These are phyloP conservation scores for Colius striatus DNA, from an alignment of 2,113 vertebrate genomes.

Conservation along the genomic window DNA sequence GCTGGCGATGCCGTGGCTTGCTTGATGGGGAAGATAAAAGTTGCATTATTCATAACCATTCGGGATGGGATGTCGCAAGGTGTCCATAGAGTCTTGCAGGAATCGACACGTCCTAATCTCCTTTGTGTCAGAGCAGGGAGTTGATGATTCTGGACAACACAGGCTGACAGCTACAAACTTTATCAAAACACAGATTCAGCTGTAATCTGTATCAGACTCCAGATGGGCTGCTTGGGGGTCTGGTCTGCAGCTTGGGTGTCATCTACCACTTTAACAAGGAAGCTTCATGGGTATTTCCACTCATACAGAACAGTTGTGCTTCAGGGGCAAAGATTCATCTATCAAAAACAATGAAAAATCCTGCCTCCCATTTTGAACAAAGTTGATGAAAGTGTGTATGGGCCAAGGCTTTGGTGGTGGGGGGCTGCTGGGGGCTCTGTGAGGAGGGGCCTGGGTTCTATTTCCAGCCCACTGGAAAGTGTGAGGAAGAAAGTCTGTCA, in stretches of 20 bases:
- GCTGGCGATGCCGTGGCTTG: not conserved
- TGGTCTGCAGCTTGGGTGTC: rapidly evolving
- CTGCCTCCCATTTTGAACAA: rapidly evolving
- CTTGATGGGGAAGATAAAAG: not conserved
- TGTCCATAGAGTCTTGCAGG: not conserved
- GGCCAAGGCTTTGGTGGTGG: not conserved
- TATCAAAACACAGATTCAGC: not conserved
- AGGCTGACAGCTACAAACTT: not conserved
- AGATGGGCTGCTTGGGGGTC: not conserved
- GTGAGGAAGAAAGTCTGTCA: no score
- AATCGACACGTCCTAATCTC: not conserved
- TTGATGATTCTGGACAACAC: rapidly evolving
- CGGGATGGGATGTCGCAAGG: not conserved
- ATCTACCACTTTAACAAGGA: rapidly evolving
- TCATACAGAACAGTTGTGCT: rapidly evolving
- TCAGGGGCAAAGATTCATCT: rapidly evolving
- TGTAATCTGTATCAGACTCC: not conserved
- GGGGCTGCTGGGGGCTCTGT: not conserved
- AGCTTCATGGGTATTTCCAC: not conserved
- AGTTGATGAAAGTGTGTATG: not conserved
- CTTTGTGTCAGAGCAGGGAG: not conserved
- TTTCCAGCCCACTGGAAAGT: not conserved
- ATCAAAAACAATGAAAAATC: not conserved
- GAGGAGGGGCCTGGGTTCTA: not conserved
- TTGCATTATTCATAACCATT: not conserved